Evolutionary conservation across 2,113 vertebrate genomes (phyloP).

Genomic region (Nothocercus julius): DNA sequence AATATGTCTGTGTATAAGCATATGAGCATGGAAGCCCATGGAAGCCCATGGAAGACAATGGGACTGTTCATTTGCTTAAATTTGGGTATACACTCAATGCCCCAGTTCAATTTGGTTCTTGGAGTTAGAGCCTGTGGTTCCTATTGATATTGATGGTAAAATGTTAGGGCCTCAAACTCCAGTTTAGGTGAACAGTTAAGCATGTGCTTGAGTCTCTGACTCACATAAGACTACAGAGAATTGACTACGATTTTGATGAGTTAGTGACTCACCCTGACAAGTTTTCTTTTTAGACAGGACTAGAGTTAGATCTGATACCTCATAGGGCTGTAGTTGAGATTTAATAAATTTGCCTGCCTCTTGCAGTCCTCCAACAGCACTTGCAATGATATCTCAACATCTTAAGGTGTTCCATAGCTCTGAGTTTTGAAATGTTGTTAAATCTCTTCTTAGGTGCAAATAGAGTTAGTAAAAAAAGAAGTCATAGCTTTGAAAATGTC

Average conservation of each 20-base stretch:
- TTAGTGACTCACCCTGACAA: background rate
- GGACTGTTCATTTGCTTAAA: background rate
- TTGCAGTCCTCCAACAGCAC: background rate
- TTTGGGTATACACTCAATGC: background rate
- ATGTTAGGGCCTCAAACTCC: background rate
- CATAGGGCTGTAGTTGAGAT: background rate
- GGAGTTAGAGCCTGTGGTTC: background rate
- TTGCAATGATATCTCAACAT: slow-evolving; percentile 14
- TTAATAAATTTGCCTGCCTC: slow-evolving; percentile 8
- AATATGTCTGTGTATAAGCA: slow-evolving; percentile 12
- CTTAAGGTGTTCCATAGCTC: background rate
- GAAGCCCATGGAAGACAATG: slow-evolving; percentile 54
- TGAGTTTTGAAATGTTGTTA: slow-evolving; percentile 23
- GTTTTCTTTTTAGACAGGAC: background rate
- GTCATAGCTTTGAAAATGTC: background rate
- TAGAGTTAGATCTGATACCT: background rate
- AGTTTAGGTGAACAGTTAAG: background rate
- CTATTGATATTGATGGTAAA: background rate
- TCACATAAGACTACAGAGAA: background rate
- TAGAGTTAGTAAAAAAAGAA: background rate
- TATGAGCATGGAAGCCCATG: slow-evolving; percentile 52
- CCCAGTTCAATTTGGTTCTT: background rate
- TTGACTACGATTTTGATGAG: background rate
- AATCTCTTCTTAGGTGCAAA: background rate
- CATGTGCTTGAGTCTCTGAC: background rate